These are phyloP conservation scores for Crossaster papposus DNA, from an alignment of 53 echinoderm and acorn worm species.

Conservation along the genomic window DNA sequence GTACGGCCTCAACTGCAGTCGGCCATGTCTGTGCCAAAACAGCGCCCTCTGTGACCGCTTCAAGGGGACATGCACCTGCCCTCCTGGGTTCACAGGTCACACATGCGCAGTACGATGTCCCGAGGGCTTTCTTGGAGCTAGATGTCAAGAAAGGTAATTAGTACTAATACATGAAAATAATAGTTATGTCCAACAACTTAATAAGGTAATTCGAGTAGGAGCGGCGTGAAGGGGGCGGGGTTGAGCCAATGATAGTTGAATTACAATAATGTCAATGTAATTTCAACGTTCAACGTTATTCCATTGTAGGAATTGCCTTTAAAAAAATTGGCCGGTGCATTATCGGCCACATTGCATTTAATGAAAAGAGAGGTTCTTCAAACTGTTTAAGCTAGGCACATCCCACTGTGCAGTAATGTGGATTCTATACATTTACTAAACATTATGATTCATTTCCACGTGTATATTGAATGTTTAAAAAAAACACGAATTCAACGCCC, in stretches of 20 bases:
- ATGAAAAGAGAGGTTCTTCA: background rate
- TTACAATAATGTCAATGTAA: too few relatives aligned
- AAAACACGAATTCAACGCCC: too few relatives aligned
- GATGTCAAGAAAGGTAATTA: conserved; percentile 53
- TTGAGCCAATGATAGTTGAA: too few relatives aligned
- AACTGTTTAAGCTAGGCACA: background rate
- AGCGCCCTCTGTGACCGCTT: conserved; percentile 71
- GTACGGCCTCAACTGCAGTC: conserved; percentile 53
- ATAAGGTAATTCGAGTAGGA: too few relatives aligned
- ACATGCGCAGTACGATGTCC: conserved; percentile 57
- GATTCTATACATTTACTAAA: background rate
- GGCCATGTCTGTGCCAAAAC: conserved; percentile 54
- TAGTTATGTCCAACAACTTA: too few relatives aligned
- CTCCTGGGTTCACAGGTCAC: conserved; percentile 69
- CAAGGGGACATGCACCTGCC: conserved; percentile 78
- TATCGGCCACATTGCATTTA: too few relatives aligned
- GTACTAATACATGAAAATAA: background rate
- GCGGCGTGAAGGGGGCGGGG: too few relatives aligned
- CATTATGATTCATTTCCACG: background rate
- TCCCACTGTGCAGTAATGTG: too few relatives aligned
- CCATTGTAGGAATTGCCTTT: too few relatives aligned
- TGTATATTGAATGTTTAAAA: background rate
- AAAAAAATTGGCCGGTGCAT: too few relatives aligned
- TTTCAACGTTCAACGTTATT: too few relatives aligned
- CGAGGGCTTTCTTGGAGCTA: conserved; percentile 46